Evolutionary conservation across 2,888 invertebrate species (phyloP), one percentile per base, ranked within the genome.

Genomic region (Andrena dorsata): DNA sequence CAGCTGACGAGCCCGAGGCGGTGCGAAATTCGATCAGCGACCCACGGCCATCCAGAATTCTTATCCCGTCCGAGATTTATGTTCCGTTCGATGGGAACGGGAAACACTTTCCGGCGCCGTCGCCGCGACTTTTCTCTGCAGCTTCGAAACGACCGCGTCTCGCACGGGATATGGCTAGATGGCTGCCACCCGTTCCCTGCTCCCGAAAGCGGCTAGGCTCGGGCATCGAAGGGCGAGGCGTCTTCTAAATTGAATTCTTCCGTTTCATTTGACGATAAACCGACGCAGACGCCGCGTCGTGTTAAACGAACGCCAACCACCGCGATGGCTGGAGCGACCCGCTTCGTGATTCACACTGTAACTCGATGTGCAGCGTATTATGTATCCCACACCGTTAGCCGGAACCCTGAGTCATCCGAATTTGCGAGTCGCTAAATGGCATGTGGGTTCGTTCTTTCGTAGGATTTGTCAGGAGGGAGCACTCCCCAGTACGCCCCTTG

Each of bases 241-340:
- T 88, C 82, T 86, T 89, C 90, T 85, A 90, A 90, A 90, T 90
- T 90, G 90, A 90, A 90, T 90, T 90, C 90, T 90, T 90, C 90
- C 90, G 90, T 90, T 90, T 90, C 90, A 90, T 90, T 90, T 90
- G 90, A 89, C 90, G 89, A 90, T 90, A 90, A 90, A 87, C 76
- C 82, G 73, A 79, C 78, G 80, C 76, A 73, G 69, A 82, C 64
- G 68, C 70, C 83, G 85, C 82, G 63, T 82, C 86, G 81, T 68
- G 78, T 88, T 88, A 88, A 88, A 86, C 85, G 86, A 85, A 86
- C 83, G 80, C 61, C 77, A 65, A 72, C 70, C 82, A 64, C 80
- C 71, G 63, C 63, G 60, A 16, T 51, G 65, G 51, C 20, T 58
- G 73, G 30, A 78, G 71, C 61, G 64, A 20, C 64, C 77, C 41